Evolutionary conservation across 2,113 vertebrate species (phyloP), one percentile per base, ranked within the genome.

Genomic region (Psammodynastes pulverulentus): DNA sequence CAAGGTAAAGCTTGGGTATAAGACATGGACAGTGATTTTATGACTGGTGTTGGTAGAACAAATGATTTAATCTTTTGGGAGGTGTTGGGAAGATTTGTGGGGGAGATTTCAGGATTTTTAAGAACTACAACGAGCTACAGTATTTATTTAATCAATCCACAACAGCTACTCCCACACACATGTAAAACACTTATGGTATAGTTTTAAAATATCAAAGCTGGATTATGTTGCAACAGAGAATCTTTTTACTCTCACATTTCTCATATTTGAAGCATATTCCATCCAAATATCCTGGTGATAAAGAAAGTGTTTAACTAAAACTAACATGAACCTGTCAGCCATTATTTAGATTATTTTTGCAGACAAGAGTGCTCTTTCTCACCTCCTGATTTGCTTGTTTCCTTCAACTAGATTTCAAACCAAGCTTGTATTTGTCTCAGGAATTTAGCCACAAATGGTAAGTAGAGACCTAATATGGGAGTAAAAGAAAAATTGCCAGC

Each of bases 371-470:
- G 85, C 72, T 94, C 89, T 62, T 39, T 72, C 21, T 23, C 9
- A 24, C 0, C 26, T 21, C 90, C 53, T 89, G 21, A 93, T 89
- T 93, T 91, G 23, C 46, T 79, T 72, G 90, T 94, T 91, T 92
- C 43, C 51, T 94, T 91, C 90, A 94, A 96, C 56, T 96, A 98
- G 98, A 97, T 98, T 95, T 97, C 97, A 93, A 97, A 96, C 92
- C 97, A 98, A 95, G 98, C 98, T 1, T 98, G 98, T 93, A 95
- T 97, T 96, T 98, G 98, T 94, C 96, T 98, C 79, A 95, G 97
- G 91, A 97, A 96, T 91, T 96, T 98, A 91, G 97, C 97, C 94
- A 92, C 95, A 86, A 98, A 96, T 92, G 98, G 98, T 98, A 98
- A 97, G 96, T 92, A 94, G 58, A 87, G 29, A 87, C 23, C 92